Base-by-base conservation (phyloP, 64 coral and sea anemone genomes). In the Actinia equina region DNA sequence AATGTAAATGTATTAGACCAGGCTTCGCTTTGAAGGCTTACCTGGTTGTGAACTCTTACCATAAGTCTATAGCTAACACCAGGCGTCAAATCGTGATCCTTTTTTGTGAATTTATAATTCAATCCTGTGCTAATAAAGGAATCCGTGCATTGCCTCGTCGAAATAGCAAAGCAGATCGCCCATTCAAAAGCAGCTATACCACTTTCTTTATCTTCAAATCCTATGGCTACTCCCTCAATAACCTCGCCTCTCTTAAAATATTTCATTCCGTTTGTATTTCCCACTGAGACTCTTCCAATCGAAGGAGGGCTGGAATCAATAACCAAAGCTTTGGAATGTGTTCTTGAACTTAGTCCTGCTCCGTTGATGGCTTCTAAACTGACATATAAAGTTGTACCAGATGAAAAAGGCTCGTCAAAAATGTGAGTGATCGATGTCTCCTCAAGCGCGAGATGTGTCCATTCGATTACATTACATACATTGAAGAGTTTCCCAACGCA, bases 151-250 rank as follows among this genome's bases (percentile, higher is more conserved):
- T 88, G 51, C 19, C 70, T 43, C 4, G 0, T 23, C 26, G 54
- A 56, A 22, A 12, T 85, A 15, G 58, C 45, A 17, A 70, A 46
- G 58, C 82, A 91, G 3, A 85, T 74, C 54, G 93, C 74, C 89
- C 89, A 91, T 53, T 95, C 86, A 80, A 88, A 95, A 23, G 81
- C 57, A 41, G 44, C 52, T 27, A 95, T 78, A 16, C 77, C 60
- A 44, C 89, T 95, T 78, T 95, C 93, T 13, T 55, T 44, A 52
- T 95, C 93, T 27, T 22, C 5, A 80, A 95, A 95, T 46, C 86
- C 86, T 23, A 81, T 79, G 89, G 89, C 91, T 5, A 52, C 51
- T 49, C 59, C 93, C 4, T 42, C 58, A 11, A 95, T 19, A 16
- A 46, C 46, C 61, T 88, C 69, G 8, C 55, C 59, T 13, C 85